Evolutionary conservation across 2,113 vertebrate genomes (phyloP).

Genomic region (Orcinus orca): DNA sequence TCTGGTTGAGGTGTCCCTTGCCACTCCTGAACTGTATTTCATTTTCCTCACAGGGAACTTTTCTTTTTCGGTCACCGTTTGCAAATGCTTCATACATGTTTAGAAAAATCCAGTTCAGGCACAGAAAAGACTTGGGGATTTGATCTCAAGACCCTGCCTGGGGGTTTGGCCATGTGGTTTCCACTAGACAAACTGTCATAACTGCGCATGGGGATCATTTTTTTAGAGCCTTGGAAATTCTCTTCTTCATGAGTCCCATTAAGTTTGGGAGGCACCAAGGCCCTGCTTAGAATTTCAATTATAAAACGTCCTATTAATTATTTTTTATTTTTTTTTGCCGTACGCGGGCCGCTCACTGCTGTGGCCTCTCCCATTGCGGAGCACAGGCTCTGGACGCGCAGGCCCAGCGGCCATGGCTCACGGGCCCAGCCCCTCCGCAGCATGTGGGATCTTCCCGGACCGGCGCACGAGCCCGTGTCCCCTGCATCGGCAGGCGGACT

Average conservation of each 20-base stretch:
- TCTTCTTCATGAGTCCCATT: neutral
- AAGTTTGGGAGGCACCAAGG: neutral
- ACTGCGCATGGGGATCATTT: neutral
- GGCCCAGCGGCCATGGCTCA: no score
- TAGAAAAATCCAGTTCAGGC: neutral
- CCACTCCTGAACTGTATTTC: neutral
- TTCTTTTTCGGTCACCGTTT: neutral
- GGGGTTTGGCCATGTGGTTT: neutral
- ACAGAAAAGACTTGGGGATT: neutral
- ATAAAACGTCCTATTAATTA: neutral
- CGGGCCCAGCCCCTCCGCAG: no score
- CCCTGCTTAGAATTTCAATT: neutral
- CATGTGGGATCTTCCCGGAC: no score
- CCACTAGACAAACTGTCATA: neutral
- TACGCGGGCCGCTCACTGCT: no score
- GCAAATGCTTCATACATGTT: neutral
- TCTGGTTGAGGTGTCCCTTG: neutral
- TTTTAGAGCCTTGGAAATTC: neutral
- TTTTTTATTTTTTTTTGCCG: no score
- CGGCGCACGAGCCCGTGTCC: no score
- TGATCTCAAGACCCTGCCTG: neutral
- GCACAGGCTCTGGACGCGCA: no score
- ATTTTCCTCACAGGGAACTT: neutral
- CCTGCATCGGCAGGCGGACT: no score
- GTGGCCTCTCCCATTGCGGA: no score